These are phyloP conservation scores for Quadriops clusia DNA, from an alignment of 2,888 invertebrate species.

Conservation along the genomic window DNA sequence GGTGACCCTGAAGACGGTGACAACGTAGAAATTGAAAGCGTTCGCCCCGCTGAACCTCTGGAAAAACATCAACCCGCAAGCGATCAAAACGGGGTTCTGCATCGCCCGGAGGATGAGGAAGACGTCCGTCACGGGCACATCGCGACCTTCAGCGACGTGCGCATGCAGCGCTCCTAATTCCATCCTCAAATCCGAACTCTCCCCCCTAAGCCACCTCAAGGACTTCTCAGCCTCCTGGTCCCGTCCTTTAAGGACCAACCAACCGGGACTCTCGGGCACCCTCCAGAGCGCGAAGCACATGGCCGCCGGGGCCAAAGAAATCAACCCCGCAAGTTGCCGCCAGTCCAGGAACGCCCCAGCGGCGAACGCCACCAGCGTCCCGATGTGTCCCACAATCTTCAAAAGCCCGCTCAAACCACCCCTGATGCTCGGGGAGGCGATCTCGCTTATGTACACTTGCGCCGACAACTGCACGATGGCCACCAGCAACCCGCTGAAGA, in stretches of 20 bases:
- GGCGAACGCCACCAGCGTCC: constrained; percentile 72
- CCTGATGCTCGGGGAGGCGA: constrained; percentile 73
- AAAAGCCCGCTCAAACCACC: constrained; percentile 78
- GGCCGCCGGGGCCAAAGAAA: constrained; percentile 64
- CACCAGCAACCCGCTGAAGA: constrained; percentile 58
- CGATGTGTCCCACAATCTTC: constrained; percentile 76
- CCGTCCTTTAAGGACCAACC: constrained; percentile 62
- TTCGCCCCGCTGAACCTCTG: constrained; percentile 77
- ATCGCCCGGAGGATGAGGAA: constrained; percentile 31
- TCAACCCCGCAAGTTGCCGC: constrained; percentile 72
- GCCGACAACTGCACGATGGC: constrained; percentile 35
- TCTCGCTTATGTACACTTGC: constrained; percentile 79
- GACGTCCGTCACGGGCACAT: constrained; percentile 23
- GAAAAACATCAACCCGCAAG: constrained; percentile 81
- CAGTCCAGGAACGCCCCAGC: constrained; percentile 75
- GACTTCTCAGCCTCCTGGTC: constrained; percentile 65
- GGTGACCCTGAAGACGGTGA: constrained; percentile 75
- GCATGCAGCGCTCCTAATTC: constrained; percentile 61
- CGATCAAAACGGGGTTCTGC: constrained; percentile 64
- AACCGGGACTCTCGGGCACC: constrained; percentile 84
- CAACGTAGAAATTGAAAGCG: constrained; percentile 76
- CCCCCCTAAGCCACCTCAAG: constrained; percentile 62
- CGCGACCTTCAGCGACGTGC: constrained; percentile 44
- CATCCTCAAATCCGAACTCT: constrained; percentile 61
- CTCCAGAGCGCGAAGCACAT: constrained; percentile 64